Percentiles rank a stretch among this genome's conserved stretches.
phyloP scores from a whole-genome alignment of 2,797 vertebrate genomes.

The Pangasius djambal region DNA sequence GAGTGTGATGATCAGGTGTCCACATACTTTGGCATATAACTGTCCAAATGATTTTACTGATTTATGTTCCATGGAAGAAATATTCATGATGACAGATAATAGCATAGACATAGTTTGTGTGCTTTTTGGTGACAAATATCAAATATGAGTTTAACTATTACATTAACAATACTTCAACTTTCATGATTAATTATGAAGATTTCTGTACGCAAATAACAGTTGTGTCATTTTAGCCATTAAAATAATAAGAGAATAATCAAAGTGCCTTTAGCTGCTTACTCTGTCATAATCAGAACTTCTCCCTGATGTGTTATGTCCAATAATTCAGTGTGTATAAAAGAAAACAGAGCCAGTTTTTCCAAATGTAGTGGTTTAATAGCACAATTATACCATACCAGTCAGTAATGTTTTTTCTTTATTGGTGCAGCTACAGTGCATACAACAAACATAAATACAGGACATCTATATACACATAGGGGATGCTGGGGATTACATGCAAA shows the following conservation, averaged over 20 bases:
- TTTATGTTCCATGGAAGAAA: too few relatives aligned
- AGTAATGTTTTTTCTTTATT: conserved; percentile 66
- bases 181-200: too few relatives aligned
- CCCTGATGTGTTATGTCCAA: background rate
- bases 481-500: conserved; percentile 25
- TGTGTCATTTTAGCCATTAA: too few relatives aligned
- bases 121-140: background rate
- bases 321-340: background rate
- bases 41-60: background rate
- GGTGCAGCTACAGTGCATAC: conserved; percentile 73
- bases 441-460: conserved; percentile 70
- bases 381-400: background rate
- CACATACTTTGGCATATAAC: background rate
- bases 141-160: too few relatives aligned
- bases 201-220: too few relatives aligned
- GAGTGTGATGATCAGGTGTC: too few relatives aligned
- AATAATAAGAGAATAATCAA: too few relatives aligned
- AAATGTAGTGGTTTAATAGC: conserved; percentile 15
- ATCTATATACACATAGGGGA: conserved; percentile 80
- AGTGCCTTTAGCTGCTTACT: too few relatives aligned
- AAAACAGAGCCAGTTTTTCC: background rate
- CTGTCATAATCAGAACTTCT: background rate
- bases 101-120: background rate
- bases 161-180: too few relatives aligned
- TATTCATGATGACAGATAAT: background rate